Evolutionary conservation across 2,797 vertebrate species (phyloP).

Genomic region (Pelobates cultripes): DNA sequence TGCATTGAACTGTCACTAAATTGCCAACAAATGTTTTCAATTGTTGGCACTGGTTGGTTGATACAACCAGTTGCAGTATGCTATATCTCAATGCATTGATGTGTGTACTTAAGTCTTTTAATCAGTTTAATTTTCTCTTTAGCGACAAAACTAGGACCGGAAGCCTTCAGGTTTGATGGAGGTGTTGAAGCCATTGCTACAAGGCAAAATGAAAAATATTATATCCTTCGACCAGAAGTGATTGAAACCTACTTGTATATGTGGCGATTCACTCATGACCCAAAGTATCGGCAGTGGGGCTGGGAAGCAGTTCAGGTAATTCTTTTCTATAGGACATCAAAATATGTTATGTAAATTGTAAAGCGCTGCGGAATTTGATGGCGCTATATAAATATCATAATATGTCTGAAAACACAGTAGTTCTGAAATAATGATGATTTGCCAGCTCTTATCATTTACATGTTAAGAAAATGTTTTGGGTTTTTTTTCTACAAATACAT

Average conservation of each 20-base stretch:
- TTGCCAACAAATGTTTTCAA: no score
- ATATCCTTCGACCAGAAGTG: constrained; percentile 95
- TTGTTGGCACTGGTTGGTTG: no score
- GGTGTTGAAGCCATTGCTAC: constrained; percentile 97
- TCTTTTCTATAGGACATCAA: neutral
- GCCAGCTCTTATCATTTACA: no score
- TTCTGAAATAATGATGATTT: neutral
- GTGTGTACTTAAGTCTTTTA: no score
- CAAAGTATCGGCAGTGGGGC: constrained; percentile 96
- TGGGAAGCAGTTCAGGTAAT: constrained; percentile 96
- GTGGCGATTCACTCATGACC: constrained; percentile 97
- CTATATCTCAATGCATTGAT: no score
- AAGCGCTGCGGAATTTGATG: no score
- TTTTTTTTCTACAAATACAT: neutral
- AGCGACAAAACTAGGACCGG: constrained; percentile 93
- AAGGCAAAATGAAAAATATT: constrained; percentile 97
- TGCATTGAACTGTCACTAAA: no score
- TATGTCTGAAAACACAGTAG: neutral
- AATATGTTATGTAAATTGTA: no score
- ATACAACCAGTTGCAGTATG: no score
- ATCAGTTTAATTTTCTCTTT: neutral
- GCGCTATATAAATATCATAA: neutral
- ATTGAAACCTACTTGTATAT: constrained; percentile 98
- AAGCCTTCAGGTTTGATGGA: constrained; percentile 95
- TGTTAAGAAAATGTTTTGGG: neutral